phyloP scores from a whole-genome alignment of 2,113 vertebrate genomes.

The Cyanistes caeruleus region DNA sequence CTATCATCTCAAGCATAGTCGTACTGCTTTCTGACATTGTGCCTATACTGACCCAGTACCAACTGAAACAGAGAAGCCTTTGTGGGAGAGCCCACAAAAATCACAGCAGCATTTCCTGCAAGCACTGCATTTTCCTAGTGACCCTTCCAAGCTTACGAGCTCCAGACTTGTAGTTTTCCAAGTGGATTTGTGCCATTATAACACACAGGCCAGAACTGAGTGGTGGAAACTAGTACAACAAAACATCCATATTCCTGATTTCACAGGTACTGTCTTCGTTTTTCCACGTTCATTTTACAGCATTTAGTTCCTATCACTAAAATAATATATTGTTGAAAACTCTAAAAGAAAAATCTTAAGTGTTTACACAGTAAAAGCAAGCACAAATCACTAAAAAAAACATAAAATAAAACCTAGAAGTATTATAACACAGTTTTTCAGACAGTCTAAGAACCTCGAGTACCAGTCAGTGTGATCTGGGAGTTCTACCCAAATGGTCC shows the following conservation, averaged over 20 bases:
- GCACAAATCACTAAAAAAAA: background rate
- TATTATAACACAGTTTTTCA: rapidly evolving
- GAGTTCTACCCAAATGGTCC: background rate
- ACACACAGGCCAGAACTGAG: background rate
- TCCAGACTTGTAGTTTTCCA: background rate
- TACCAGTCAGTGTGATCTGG: background rate
- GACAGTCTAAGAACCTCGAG: background rate
- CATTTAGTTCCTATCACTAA: background rate
- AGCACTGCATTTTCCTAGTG: background rate
- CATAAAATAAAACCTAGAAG: background rate
- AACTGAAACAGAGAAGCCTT: background rate
- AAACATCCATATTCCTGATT: background rate
- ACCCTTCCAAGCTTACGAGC: background rate
- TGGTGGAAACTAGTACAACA: background rate
- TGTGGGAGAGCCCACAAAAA: background rate
- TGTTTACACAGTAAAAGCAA: background rate
- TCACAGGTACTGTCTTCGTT: background rate
- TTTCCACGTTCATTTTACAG: background rate
- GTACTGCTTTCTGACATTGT: background rate
- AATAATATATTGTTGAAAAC: background rate
- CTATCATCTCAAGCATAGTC: background rate
- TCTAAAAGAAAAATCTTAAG: background rate
- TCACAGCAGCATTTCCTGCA: background rate
- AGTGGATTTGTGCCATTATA: background rate
- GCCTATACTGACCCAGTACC: rapidly evolving